These are phyloP conservation scores for Limnothrissa miodon DNA, from an alignment of 2,113 vertebrate species.

Conservation along the genomic window DNA sequence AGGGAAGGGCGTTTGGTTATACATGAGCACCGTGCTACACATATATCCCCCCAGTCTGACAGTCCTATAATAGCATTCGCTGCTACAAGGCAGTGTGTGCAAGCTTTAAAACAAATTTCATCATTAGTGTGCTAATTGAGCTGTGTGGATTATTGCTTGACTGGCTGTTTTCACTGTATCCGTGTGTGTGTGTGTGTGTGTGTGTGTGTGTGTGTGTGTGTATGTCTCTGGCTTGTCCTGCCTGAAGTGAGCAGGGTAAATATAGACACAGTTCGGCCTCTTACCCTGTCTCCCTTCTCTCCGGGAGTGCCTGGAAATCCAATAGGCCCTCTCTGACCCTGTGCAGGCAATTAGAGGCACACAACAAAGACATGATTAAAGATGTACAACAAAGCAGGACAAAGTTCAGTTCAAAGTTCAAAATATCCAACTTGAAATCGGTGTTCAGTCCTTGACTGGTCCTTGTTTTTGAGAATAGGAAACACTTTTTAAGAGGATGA, in stretches of 20 bases:
- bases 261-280: slow-evolving; percentile 30
- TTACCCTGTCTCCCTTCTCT: slow-evolving; percentile 75
- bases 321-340: slow-evolving; percentile 74
- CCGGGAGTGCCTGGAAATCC: slow-evolving; percentile 66
- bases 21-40: background rate
- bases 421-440: background rate
- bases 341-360: background rate
- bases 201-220: slow-evolving; percentile 1
- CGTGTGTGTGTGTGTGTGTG: slow-evolving; percentile 8
- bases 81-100: background rate
- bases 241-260: background rate
- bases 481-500: background rate
- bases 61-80: background rate
- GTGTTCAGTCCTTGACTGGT: background rate
- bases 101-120: background rate
- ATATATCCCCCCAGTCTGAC: background rate
- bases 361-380: background rate
- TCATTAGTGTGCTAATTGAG: slow-evolving; percentile 14
- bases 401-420: slow-evolving; percentile 1
- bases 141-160: background rate
- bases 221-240: background rate
- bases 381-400: background rate
- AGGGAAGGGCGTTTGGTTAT: background rate
- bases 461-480: background rate
- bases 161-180: slow-evolving; percentile 2